These are phyloP conservation scores for Loripinus fragilis DNA, from an alignment of 2,888 invertebrate species.

Conservation along the genomic window DNA sequence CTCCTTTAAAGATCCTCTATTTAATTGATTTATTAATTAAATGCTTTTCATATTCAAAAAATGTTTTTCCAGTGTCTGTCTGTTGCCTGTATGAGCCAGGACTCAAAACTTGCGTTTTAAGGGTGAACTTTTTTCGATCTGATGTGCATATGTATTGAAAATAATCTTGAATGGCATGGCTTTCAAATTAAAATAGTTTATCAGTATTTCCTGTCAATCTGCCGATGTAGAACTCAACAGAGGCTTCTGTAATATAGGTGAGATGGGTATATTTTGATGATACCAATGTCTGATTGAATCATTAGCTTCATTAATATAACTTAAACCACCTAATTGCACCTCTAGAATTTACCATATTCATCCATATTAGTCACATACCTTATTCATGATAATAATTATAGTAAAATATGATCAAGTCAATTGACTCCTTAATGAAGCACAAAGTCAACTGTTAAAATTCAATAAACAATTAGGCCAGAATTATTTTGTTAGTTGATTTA, in stretches of 20 bases:
- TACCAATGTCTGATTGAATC: slow-evolving; percentile 3
- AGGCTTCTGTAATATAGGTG: slow-evolving; percentile 8
- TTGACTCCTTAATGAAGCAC: no score
- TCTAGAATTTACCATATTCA: slow-evolving; percentile 4
- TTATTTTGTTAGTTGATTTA: no score
- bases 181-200: slow-evolving; percentile 25
- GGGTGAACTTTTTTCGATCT: background rate
- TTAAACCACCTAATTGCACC: slow-evolving; percentile 2
- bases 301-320: slow-evolving; percentile 13
- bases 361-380: no score
- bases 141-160: slow-evolving; percentile 17
- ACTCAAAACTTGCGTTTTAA: background rate
- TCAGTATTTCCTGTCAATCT: slow-evolving; percentile 17
- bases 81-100: no score
- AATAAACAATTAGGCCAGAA: no score
- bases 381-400: no score
- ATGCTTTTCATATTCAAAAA: no score
- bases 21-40: no score
- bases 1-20: no score
- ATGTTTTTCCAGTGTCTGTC: no score
- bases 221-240: background rate
- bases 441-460: no score
- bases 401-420: no score
- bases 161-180: slow-evolving; percentile 19
- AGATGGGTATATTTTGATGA: slow-evolving; percentile 10